Evolutionary conservation across 2,797 vertebrate genomes (phyloP).

Genomic region (Cuniculus paca): DNA sequence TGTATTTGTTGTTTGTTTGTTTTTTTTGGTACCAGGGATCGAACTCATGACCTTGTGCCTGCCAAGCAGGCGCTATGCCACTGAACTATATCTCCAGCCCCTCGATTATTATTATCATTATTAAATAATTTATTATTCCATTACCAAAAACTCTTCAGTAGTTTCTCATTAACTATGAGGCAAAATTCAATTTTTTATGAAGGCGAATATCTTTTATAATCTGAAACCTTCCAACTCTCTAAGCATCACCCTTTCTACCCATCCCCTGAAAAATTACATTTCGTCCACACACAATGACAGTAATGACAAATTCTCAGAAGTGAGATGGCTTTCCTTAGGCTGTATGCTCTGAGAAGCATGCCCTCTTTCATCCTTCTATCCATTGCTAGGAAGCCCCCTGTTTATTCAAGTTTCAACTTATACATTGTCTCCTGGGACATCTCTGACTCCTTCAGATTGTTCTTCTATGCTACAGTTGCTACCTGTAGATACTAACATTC

Average conservation of each 20-base stretch:
- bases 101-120: background rate
- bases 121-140: background rate
- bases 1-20: too few species aligned
- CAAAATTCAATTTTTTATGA: background rate
- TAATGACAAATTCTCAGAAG: background rate
- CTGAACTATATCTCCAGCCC: too few species aligned
- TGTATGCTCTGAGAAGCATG: background rate
- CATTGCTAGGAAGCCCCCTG: background rate
- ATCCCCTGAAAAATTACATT: background rate
- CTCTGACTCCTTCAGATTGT: background rate
- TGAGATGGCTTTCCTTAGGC: background rate
- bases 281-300: background rate
- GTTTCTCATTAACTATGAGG: conserved; percentile 13
- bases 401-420: background rate
- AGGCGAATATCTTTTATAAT: background rate
- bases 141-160: background rate
- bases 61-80: too few species aligned
- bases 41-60: too few species aligned
- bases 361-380: background rate
- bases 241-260: background rate
- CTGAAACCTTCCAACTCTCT: background rate
- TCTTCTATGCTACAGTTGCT: background rate
- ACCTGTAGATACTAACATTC: background rate
- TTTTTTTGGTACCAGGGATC: too few species aligned
- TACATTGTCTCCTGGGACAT: background rate